Percentiles rank a stretch among this genome's conserved stretches.
Evolutionary conservation across 2,113 vertebrate species (phyloP).

Genomic region (Leptobrachium leishanense): DNA sequence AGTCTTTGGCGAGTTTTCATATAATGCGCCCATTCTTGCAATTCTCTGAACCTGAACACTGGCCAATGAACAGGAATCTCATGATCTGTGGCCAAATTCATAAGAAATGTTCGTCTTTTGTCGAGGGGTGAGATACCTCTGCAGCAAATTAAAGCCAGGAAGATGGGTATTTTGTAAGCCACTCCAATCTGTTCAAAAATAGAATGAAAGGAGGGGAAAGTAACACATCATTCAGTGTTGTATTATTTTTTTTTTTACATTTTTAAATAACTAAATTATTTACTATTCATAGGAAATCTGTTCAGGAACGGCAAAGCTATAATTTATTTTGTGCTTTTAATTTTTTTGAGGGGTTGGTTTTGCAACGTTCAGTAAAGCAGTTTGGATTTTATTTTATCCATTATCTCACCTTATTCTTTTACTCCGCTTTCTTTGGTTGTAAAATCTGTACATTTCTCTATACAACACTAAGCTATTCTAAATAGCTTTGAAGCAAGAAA

Average conservation of each 20-base stretch:
- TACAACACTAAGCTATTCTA: slow-evolving; percentile 27
- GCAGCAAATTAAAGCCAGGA: not conserved
- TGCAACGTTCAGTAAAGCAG: slow-evolving; percentile 4
- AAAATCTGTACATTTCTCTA: slow-evolving; percentile 17
- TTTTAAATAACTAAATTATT: slow-evolving; percentile 32
- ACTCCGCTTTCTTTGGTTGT: not conserved
- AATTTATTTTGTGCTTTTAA: not conserved
- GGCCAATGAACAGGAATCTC: no score
- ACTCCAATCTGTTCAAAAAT: not conserved
- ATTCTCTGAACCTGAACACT: no score
- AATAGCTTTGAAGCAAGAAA: slow-evolving; percentile 11
- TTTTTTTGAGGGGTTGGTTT: no score
- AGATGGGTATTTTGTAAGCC: not conserved
- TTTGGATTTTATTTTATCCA: slow-evolving; percentile 17
- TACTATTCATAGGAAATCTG: not conserved
- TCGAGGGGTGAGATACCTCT: not conserved
- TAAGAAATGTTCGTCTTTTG: not conserved
- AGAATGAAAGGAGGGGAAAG: no score
- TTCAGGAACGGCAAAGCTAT: not conserved
- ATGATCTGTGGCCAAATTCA: not conserved
- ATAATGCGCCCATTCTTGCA: no score
- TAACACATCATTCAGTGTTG: no score
- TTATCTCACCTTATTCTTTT: slow-evolving; percentile 1
- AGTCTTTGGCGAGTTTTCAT: no score
- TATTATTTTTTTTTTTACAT: not conserved